phyloP scores from a whole-genome alignment of 2,888 invertebrate genomes.

The Aproaerema taeniolella region DNA sequence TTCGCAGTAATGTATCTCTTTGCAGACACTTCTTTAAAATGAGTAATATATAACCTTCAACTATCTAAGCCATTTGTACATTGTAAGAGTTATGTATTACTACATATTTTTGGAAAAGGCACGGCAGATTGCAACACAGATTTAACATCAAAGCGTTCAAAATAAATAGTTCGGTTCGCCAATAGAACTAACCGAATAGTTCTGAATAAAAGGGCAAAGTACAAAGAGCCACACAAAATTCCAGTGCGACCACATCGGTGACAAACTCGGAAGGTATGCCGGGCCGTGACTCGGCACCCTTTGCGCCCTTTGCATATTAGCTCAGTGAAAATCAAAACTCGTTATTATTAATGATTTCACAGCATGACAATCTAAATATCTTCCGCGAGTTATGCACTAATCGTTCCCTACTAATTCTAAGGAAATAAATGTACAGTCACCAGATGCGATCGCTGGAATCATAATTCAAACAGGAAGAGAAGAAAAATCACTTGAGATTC shows the following conservation, averaged over 20 bases:
- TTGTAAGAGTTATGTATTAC: too few species aligned
- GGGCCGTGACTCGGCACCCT: conserved; percentile 65
- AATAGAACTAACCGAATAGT: conserved; percentile 66
- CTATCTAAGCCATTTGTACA: too few species aligned
- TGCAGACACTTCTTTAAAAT: too few species aligned
- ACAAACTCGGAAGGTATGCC: conserved; percentile 71
- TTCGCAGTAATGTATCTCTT: too few species aligned
- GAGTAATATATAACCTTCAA: too few species aligned
- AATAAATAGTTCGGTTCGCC: conserved; percentile 60
- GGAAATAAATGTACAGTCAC: conserved; percentile 64
- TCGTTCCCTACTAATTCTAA: conserved; percentile 48
- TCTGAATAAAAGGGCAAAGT: conserved; percentile 61
- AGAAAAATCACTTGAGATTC: conserved; percentile 74
- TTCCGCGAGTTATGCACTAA: conserved; percentile 58
- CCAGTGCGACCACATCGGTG: conserved; percentile 67
- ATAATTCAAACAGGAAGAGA: conserved; percentile 61
- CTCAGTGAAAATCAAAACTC: conserved; percentile 73
- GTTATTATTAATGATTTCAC: conserved; percentile 72
- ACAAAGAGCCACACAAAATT: conserved; percentile 76
- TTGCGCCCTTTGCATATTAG: conserved; percentile 71
- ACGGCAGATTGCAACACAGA: not conserved
- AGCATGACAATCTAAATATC: conserved; percentile 75
- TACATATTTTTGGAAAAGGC: too few species aligned
- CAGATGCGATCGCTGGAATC: conserved; percentile 65
- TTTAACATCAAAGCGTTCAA: conserved; percentile 51